Evolutionary conservation across 2,797 vertebrate genomes (phyloP), one percentile per base, ranked within the genome.

Genomic region (Etheostoma perlongum): DNA sequence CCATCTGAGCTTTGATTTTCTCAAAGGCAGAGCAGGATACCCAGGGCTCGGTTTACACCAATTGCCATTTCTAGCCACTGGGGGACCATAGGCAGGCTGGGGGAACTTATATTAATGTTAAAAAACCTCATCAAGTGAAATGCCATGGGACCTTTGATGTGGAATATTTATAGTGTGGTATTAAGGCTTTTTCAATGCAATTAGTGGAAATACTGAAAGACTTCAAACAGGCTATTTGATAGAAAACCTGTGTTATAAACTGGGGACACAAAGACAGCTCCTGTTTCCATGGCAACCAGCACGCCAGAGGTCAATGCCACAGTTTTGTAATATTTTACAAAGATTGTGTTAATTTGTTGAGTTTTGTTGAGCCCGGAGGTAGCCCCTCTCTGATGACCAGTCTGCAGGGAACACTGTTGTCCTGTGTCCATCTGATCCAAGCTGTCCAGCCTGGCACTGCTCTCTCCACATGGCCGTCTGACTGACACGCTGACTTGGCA

Each of bases 401-500:
- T 78, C 72, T 73, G 67, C 67, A 67, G 83, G 72, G 66, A 67
- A 46, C 64, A 69, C 63, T 25, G 49, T 48, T 59, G 46, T 14
- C 71, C 61, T 21, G 58, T 42, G 52, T 63, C 81, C 63, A 33
- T 81, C 64, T 82, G 72, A 76, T 79, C 61, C 76, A 84, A 63
- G 71, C 75, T 71, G 73, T 80, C 63, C 58, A 13, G 72, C 74
- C 84, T 85, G 79, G 83, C 83, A 63, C 64, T n/a, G 55, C 80
- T 78, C 67, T 21, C 48, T 65, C 76, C 84, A 84, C 83, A 81
- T 71, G 85, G 83, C 85, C 64, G 77, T 79, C 84, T 79, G 74
- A 81, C 82, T 54, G 72, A 89, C 78, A 77, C 59, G 48, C 80
- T 58, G 83, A 62, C 82, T 69, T 89, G 88, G 84, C 85, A 76